phyloP scores from a whole-genome alignment of 2,888 invertebrate genomes.

The Chalcosyrphus nemorum region DNA sequence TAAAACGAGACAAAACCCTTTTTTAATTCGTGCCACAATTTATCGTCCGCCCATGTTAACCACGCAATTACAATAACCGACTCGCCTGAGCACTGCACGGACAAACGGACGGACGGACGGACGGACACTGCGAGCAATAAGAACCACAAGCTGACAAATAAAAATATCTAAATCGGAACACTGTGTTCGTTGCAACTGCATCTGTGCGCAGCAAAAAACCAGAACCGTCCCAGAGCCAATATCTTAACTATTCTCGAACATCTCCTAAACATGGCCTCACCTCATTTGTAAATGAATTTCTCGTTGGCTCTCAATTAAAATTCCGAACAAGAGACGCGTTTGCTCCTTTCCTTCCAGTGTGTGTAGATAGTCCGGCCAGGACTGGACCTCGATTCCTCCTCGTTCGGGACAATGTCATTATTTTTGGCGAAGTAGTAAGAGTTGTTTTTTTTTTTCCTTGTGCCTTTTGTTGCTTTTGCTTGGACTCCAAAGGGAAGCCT shows the following conservation, averaged over 20 bases:
- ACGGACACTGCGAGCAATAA: slow-evolving; percentile 41
- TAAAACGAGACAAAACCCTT: too few relatives aligned
- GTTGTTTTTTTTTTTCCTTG: background rate
- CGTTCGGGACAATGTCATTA: slow-evolving; percentile 66
- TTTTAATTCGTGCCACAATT: slow-evolving; percentile 72
- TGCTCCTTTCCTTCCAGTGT: slow-evolving; percentile 25
- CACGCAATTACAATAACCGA: slow-evolving; percentile 71
- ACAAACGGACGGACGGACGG: too few relatives aligned
- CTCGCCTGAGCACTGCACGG: slow-evolving; percentile 26
- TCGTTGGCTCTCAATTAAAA: slow-evolving; percentile 75
- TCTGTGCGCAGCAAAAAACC: slow-evolving; percentile 52
- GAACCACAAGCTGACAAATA: slow-evolving; percentile 66
- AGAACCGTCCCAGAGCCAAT: slow-evolving; percentile 57
- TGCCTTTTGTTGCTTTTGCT: background rate
- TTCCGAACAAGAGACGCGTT: slow-evolving; percentile 72
- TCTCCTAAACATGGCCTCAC: slow-evolving; percentile 74
- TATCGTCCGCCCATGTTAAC: slow-evolving; percentile 72
- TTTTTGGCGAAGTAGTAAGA: slow-evolving; percentile 47
- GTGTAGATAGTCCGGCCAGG: slow-evolving; percentile 7
- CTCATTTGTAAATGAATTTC: slow-evolving; percentile 75
- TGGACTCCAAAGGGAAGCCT: slow-evolving; percentile 20
- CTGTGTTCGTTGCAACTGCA: slow-evolving; percentile 38
- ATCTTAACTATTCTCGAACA: slow-evolving; percentile 73
- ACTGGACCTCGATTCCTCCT: slow-evolving; percentile 23
- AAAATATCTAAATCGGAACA: slow-evolving; percentile 72